These are phyloP conservation scores for Ctenochaetus hawaiiensis DNA, from an alignment of 2,797 vertebrate genomes.

Conservation along the genomic window DNA sequence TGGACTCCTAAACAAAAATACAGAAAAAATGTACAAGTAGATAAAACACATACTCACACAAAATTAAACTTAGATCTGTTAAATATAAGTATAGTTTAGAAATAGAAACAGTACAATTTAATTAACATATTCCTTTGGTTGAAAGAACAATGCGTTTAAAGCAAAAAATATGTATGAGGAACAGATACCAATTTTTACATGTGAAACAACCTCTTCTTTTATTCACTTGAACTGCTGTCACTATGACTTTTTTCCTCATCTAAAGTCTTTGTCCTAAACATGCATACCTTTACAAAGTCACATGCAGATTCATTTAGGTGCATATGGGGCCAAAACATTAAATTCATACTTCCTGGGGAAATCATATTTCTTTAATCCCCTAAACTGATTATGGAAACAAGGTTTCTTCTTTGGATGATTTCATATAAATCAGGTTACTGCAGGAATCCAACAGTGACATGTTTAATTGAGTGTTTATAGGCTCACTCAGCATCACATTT, in stretches of 20 bases:
- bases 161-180: neutral
- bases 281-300: neutral
- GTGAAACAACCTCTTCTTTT: neutral
- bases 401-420: neutral
- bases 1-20: too few species aligned
- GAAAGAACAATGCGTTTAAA: neutral
- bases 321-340: neutral
- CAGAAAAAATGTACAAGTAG: too few species aligned
- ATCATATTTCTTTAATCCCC: neutral
- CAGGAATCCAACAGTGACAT: neutral
- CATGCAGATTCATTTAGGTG: neutral
- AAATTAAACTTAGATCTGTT: constrained; percentile 2
- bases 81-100: neutral
- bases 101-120: neutral
- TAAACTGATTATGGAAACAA: neutral
- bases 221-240: neutral
- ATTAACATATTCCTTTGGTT: neutral
- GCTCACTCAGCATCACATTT: neutral
- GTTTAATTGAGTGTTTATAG: neutral
- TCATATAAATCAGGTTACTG: neutral
- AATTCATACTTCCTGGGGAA: neutral
- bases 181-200: neutral
- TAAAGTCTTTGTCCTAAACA: neutral
- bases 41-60: neutral
- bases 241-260: neutral